Evolutionary conservation across 2,888 invertebrate species (phyloP).

Genomic region (Callosobruchus maculatus): DNA sequence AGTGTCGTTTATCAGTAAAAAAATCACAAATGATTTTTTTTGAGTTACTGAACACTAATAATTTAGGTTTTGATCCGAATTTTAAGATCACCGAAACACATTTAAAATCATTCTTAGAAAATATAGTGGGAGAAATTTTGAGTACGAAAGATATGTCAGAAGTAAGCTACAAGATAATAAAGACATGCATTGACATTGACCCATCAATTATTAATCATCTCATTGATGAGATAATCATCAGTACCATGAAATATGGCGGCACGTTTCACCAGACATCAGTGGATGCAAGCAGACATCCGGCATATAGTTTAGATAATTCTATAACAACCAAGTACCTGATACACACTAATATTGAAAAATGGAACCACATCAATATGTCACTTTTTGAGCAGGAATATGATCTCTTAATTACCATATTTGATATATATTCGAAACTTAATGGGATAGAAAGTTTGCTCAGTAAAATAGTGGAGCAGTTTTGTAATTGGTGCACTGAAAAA

Average conservation of each 20-base stretch:
- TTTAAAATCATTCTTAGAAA: conserved; percentile 34
- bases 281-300: conserved; percentile 22
- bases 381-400: not conserved
- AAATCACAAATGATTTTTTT: conserved; percentile 31
- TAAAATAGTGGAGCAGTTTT: conserved; percentile 26
- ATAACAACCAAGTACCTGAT: no score
- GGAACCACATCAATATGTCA: no score
- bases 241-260: conserved; percentile 33
- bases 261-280: conserved; percentile 15
- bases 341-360: no score
- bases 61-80: conserved; percentile 24
- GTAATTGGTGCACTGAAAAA: conserved; percentile 30
- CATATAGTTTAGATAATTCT: no score
- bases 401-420: conserved; percentile 36
- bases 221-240: conserved; percentile 33
- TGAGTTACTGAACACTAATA: conserved; percentile 25
- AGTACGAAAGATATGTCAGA: conserved; percentile 27
- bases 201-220: conserved; percentile 40
- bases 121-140: conserved; percentile 33
- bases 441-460: conserved; percentile 41
- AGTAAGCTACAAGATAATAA: conserved; percentile 34
- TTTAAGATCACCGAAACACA: conserved; percentile 29
- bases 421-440: conserved; percentile 42
- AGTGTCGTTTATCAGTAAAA: conserved; percentile 8
- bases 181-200: conserved; percentile 34